Evolutionary conservation across 2,797 vertebrate species (phyloP).

Genomic region (Ara ararauna): DNA sequence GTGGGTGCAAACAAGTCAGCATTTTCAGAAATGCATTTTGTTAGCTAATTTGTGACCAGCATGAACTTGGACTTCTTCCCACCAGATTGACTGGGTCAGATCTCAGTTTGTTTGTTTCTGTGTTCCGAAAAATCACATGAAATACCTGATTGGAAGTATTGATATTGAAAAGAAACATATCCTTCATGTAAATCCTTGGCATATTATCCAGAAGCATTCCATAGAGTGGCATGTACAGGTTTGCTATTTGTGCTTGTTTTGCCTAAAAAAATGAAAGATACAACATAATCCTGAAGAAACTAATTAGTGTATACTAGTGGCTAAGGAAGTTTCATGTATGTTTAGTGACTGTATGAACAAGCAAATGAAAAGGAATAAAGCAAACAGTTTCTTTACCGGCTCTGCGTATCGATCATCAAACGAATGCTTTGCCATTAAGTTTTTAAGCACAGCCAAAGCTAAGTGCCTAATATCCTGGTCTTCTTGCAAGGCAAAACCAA

Average conservation of each 20-base stretch:
- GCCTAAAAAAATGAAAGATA: conserved; percentile 77
- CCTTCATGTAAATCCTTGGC: conserved; percentile 96
- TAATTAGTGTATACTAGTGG: background rate
- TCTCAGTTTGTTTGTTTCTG: background rate
- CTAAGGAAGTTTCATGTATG: background rate
- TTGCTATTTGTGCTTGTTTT: conserved; percentile 93
- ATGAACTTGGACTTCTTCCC: background rate
- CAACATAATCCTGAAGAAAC: background rate
- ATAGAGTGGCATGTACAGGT: conserved; percentile 95
- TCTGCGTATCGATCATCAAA: conserved; percentile 92
- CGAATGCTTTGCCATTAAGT: conserved; percentile 97
- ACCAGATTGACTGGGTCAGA: background rate
- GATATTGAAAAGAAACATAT: conserved; percentile 92
- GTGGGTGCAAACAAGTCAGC: background rate
- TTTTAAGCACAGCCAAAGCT: conserved; percentile 94
- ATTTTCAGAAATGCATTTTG: background rate
- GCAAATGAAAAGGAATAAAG: background rate
- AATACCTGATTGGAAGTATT: conserved; percentile 93
- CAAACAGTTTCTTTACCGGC: conserved; percentile 79
- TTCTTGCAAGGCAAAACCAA: conserved; percentile 95
- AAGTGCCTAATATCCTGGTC: conserved; percentile 95
- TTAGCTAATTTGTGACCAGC: background rate
- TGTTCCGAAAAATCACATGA: background rate
- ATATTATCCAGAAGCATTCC: conserved; percentile 98
- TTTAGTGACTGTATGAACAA: background rate